Evolutionary conservation across 2,797 vertebrate genomes (phyloP).

Genomic region (Anguilla pacifica): DNA sequence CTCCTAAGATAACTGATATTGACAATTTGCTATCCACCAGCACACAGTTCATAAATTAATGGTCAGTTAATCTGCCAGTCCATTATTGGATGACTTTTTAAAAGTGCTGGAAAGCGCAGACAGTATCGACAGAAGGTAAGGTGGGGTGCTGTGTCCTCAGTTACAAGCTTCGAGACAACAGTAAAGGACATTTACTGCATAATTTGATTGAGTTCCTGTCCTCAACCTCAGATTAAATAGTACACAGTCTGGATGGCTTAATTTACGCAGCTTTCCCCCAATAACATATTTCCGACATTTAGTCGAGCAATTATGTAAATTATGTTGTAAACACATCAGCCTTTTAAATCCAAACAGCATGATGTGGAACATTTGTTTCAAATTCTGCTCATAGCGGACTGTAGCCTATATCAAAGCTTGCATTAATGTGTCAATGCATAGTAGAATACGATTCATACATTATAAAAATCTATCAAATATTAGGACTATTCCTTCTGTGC

Average conservation of each 20-base stretch:
- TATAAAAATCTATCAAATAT: not conserved
- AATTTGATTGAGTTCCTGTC: not conserved
- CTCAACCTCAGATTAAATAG: not conserved
- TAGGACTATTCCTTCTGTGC: not conserved
- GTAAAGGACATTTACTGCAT: not conserved
- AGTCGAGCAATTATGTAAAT: constrained; percentile 22
- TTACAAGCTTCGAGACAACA: not conserved
- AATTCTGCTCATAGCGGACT: not conserved
- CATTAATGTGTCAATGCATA: not conserved
- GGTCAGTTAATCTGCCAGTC: not conserved
- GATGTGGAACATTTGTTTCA: not conserved
- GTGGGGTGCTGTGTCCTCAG: not conserved
- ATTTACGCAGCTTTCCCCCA: not conserved
- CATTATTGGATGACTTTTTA: not conserved
- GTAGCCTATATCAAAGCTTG: not conserved
- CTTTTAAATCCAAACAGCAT: constrained; percentile 11
- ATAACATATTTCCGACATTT: constrained; percentile 3
- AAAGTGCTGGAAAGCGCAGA: not conserved
- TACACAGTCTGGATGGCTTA: not conserved
- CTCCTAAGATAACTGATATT: not conserved
- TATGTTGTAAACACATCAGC: constrained; percentile 11
- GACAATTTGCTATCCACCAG: not conserved
- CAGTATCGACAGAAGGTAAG: not conserved
- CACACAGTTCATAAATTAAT: not conserved
- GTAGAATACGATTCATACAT: not conserved